phyloP scores from a whole-genome alignment of 2,113 vertebrate species.

The Scophthalmus maximus region DNA sequence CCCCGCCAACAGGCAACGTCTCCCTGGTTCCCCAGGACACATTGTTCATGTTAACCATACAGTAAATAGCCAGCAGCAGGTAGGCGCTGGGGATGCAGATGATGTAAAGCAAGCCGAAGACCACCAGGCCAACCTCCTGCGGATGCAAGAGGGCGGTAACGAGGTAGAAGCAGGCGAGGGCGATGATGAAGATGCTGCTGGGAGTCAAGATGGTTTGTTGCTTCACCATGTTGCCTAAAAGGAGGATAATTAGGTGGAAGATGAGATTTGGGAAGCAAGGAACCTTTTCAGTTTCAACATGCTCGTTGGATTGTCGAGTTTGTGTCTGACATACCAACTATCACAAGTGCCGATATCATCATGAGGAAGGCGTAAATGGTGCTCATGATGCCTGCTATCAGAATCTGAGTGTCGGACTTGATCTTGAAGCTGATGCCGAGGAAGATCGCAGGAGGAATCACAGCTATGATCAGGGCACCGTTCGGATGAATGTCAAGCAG shows the following conservation, averaged over 20 bases:
- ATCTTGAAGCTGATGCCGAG: constrained; percentile 61
- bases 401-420: constrained; percentile 71
- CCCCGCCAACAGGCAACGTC: background rate
- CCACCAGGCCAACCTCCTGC: constrained; percentile 50
- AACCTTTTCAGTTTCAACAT: background rate
- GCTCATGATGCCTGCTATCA: constrained; percentile 64
- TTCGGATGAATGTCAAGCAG: constrained; percentile 36
- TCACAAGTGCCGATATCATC: constrained; percentile 56
- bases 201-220: constrained; percentile 65
- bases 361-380: constrained; percentile 73
- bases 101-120: constrained; percentile 72
- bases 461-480: constrained; percentile 38
- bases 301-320: too few relatives aligned
- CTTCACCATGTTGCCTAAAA: constrained; percentile 49
- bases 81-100: constrained; percentile 77
- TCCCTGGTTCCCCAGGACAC: constrained; percentile 82
- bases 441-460: constrained; percentile 62
- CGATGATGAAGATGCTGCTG: constrained; percentile 67
- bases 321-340: constrained; percentile 57
- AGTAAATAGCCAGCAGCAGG: constrained; percentile 77
- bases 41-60: constrained; percentile 81
- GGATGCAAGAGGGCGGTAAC: constrained; percentile 54
- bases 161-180: constrained; percentile 33
- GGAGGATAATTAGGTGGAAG: background rate
- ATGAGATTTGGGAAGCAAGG: background rate